These are phyloP conservation scores for Falco biarmicus DNA, from an alignment of 2,797 vertebrate genomes.

Conservation along the genomic window DNA sequence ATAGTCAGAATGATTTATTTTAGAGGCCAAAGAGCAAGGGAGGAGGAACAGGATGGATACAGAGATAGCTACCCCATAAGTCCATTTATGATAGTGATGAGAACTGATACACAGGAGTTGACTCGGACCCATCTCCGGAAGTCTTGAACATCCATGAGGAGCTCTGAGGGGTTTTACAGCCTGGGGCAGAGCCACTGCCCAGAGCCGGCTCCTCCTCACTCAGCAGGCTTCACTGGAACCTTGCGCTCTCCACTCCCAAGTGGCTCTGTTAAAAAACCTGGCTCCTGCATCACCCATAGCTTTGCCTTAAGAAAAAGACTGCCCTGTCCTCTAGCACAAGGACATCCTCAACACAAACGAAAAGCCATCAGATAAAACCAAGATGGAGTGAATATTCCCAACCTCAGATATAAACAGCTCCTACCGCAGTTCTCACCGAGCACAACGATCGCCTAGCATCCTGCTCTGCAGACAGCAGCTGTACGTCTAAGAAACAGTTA, in stretches of 20 bases:
- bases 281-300: rapidly evolving
- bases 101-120: not conserved
- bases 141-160: not conserved
- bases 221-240: not conserved
- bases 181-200: not conserved
- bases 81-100: rapidly evolving
- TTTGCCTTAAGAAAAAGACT: not conserved
- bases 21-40: not conserved
- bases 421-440: not conserved
- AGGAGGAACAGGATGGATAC: not conserved
- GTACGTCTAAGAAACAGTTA: not conserved
- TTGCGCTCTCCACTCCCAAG: not conserved
- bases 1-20: not conserved
- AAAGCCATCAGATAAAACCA: not conserved
- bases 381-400: not conserved
- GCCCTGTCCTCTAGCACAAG: not conserved
- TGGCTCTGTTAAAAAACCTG: not conserved
- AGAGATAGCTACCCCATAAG: not conserved
- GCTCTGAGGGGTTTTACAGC: not conserved
- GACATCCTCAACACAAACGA: not conserved
- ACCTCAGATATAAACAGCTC: not conserved
- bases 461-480: not conserved
- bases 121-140: not conserved
- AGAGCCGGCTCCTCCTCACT: not conserved
- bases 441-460: not conserved